Conservation (phyloP, 2,888 invertebrate genomes). For the Pristionchus mayeri region DNA sequence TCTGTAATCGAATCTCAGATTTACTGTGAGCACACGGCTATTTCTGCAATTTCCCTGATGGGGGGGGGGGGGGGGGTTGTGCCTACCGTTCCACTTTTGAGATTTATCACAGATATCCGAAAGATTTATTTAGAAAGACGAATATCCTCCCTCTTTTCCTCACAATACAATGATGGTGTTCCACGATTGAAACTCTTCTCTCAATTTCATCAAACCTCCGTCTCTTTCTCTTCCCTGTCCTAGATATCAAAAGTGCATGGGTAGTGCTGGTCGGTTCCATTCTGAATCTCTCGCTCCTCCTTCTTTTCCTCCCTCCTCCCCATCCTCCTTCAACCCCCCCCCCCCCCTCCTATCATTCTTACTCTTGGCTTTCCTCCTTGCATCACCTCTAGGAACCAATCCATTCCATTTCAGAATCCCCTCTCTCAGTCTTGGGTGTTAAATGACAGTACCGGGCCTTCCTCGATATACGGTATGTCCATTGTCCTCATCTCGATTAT, state of each 20-base stretch:
- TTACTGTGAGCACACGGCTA: no score
- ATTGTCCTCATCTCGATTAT: not conserved
- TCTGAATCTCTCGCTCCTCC: conserved; percentile 19
- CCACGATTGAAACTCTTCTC: no score
- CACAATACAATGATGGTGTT: no score
- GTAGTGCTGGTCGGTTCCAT: conserved; percentile 20
- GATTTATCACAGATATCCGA: not conserved
- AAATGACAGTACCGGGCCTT: conserved; percentile 25
- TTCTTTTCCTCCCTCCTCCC: conserved; percentile 29
- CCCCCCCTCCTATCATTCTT: not conserved
- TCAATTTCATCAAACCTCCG: not conserved
- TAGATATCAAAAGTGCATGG: conserved; percentile 20
- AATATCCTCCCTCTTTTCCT: not conserved
- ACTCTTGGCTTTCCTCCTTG: not conserved
- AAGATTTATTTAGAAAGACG: no score
- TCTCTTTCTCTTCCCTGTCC: not conserved
- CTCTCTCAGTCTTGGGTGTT: conserved; percentile 21
- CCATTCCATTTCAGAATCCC: not conserved
- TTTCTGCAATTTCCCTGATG: not conserved
- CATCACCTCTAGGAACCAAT: not conserved
- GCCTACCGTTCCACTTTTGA: not conserved
- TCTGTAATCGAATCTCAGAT: no score
- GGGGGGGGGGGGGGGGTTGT: not conserved
- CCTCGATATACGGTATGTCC: conserved; percentile 15
- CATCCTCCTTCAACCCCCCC: not conserved